Evolutionary conservation across 2,113 vertebrate genomes (phyloP), one percentile per base, ranked within the genome.

Genomic region (Chlamydotis undulata): DNA sequence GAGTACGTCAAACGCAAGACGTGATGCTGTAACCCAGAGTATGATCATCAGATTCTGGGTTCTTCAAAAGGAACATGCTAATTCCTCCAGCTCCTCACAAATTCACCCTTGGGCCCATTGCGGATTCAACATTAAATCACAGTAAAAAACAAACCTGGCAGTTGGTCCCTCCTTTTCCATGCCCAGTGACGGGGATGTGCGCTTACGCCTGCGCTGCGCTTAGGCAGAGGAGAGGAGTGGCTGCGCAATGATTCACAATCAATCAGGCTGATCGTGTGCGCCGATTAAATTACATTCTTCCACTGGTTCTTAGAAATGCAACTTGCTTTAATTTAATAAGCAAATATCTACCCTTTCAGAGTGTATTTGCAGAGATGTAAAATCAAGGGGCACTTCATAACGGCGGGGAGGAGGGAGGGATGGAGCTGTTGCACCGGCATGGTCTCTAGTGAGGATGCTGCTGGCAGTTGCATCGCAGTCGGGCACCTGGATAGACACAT

Each of bases 321-420:
- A 96, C 93, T 96, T 94, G 73, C 94, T 79, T 63, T 53, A 60
- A 86, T 56, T 83, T 83, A 92, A 95, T 83, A 81, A 90, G 87
- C 84, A 96, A 70, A 81, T 63, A 76, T 63, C 70, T 91, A 55
- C 37, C 64, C 56, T 90, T 82, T 91, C 60, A n/a, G 77, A 85
- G 70, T 8, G 0, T 84, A 43, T 93, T 91, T 93, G 70, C 68
- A 37, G 79, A 89, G 71, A 47, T 80, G 79, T 90, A 74, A 89
- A 89, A 83, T 83, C 70, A 91, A 94, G 70, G 53, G 45, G 41
- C 53, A 28, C 61, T 90, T 80, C 68, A 15, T 56, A 73, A 50
- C 0, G 0, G 31, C 28, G 52, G 55, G 9, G 12, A 83, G 61
- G 57, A 86, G 49, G 50, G 28, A 73, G 55, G 29, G 50, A 83